These are phyloP conservation scores for Sylvietta virens DNA, from an alignment of 2,113 vertebrate species.

Conservation along the genomic window DNA sequence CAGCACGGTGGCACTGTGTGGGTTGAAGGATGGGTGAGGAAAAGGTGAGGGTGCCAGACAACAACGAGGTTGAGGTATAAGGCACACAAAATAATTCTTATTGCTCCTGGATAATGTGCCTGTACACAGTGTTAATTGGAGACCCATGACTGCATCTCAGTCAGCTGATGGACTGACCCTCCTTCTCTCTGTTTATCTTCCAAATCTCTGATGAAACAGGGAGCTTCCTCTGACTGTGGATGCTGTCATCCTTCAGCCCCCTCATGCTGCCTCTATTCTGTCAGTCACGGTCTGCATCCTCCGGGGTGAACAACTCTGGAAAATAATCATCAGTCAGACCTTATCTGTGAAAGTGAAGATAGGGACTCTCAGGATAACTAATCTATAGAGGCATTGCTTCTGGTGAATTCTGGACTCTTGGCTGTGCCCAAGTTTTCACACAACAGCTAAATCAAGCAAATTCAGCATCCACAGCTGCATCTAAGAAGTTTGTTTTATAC, in stretches of 20 bases:
- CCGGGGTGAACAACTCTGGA: neutral
- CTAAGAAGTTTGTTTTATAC: neutral
- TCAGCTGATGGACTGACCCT: neutral
- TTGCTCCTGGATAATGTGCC: neutral
- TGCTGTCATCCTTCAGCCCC: neutral
- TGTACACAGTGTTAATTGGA: neutral
- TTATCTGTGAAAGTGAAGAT: neutral
- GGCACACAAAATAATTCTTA: neutral
- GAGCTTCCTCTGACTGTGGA: neutral
- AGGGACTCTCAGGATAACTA: neutral
- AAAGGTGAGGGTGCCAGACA: neutral
- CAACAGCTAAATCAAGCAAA: neutral
- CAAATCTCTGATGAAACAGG: neutral
- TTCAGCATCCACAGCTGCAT: neutral
- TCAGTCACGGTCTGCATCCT: neutral
- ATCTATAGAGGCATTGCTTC: neutral
- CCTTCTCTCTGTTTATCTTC: neutral
- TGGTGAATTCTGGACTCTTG: neutral
- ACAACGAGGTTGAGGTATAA: neutral
- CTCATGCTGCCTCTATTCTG: neutral
- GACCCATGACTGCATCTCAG: neutral
- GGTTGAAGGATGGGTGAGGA: neutral
- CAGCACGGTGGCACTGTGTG: fast-evolving
- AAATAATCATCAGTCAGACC: neutral
- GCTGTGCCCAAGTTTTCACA: neutral